Conservation (phyloP, 2,113 vertebrate species). For the Lophotis ruficrista region DNA sequence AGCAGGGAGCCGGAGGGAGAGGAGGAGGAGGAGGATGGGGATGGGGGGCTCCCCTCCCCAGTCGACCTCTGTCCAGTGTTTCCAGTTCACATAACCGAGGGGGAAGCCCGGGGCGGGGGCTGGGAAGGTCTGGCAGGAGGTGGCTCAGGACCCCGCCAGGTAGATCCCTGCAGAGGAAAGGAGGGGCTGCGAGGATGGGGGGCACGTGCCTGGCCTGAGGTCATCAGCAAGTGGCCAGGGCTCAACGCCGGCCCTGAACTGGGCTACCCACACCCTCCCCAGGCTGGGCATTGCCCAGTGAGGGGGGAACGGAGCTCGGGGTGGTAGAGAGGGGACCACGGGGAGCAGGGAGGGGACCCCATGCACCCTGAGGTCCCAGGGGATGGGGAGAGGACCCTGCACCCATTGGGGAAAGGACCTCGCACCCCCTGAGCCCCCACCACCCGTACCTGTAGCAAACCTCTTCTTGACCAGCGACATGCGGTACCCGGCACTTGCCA, state of each 20-base stretch:
- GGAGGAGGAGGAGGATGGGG: background rate
- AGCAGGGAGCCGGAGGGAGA: fast-evolving
- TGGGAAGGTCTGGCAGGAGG: fast-evolving
- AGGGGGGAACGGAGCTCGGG: background rate
- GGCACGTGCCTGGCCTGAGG: no score
- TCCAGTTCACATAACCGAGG: background rate
- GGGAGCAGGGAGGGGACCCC: background rate
- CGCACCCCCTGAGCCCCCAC: fast-evolving
- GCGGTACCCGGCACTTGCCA: conserved; percentile 89
- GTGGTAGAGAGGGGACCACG: no score
- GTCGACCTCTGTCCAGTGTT: background rate
- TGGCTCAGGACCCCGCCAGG: conserved; percentile 63
- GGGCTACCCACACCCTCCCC: background rate
- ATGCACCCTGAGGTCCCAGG: fast-evolving
- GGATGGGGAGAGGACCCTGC: background rate
- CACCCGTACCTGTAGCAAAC: conserved; percentile 87
- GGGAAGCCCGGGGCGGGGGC: background rate
- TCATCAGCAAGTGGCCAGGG: no score
- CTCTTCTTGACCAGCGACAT: conserved; percentile 96
- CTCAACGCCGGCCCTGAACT: fast-evolving
- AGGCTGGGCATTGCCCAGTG: fast-evolving
- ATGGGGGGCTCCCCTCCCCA: background rate
- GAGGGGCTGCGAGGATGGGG: background rate
- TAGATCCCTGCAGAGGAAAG: conserved; percentile 59
- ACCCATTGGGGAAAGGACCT: background rate